Evolutionary conservation across 2,797 vertebrate genomes (phyloP).

Genomic region (Borostomias antarcticus): DNA sequence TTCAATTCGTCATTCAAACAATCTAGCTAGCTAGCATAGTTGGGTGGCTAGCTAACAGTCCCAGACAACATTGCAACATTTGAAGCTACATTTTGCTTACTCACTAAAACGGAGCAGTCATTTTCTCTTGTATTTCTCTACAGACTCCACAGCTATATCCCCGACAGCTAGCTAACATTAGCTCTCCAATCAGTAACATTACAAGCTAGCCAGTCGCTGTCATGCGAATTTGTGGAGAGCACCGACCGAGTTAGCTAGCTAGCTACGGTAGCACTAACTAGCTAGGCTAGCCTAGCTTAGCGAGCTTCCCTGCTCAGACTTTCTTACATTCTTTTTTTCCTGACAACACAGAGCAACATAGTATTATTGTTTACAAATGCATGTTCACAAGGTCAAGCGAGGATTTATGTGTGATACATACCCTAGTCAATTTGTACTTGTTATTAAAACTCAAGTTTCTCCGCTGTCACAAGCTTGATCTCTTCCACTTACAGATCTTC

Average conservation of each 20-base stretch:
- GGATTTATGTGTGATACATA: slow-evolving; percentile 54
- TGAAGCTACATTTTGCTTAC: neutral
- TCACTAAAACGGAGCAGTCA: slow-evolving; percentile 2
- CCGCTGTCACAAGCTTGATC: slow-evolving; percentile 80
- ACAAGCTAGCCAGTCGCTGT: neutral
- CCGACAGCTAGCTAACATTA: too few relatives aligned
- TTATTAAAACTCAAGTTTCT: slow-evolving; percentile 74
- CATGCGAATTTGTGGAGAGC: neutral
- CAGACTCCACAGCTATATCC: too few relatives aligned
- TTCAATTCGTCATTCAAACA: slow-evolving; percentile 15
- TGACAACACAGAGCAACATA: slow-evolving; percentile 60
- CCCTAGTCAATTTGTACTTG: slow-evolving; percentile 65
- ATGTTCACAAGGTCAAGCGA: slow-evolving; percentile 23
- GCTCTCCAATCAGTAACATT: neutral
- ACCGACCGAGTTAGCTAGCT: slow-evolving; percentile 56
- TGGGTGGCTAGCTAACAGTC: neutral
- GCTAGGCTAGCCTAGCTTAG: neutral
- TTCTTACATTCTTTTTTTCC: slow-evolving; percentile 35
- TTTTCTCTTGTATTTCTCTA: too few relatives aligned
- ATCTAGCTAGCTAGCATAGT: slow-evolving; percentile 49
- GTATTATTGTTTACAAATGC: slow-evolving; percentile 37
- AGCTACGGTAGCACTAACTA: too few relatives aligned
- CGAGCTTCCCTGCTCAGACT: slow-evolving; percentile 48
- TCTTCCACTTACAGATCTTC: slow-evolving; percentile 77
- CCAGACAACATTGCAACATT: neutral